Percentiles rank a stretch among this genome's conserved stretches.
Conservation (phyloP, 2,113 vertebrate species). For the Aphyosemion australe region DNA sequence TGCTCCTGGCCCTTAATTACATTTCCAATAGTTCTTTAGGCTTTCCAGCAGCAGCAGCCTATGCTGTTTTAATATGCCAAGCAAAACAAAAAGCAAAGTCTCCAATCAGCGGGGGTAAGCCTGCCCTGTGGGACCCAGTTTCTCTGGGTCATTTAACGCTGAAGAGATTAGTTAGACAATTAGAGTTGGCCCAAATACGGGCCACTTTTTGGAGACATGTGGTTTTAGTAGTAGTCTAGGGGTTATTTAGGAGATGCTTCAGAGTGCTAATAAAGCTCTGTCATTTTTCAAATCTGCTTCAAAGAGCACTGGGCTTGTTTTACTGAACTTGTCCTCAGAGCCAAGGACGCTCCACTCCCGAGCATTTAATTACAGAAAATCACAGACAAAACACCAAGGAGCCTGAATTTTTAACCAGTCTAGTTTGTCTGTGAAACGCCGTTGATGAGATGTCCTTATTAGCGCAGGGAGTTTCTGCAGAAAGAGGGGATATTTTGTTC, state of each 20-base stretch:
- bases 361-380: conserved; percentile 73
- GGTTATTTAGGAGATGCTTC: conserved; percentile 43
- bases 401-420: conserved; percentile 59
- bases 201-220: conserved; percentile 58
- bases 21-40: conserved; percentile 77
- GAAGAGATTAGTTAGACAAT: conserved; percentile 77
- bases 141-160: conserved; percentile 72
- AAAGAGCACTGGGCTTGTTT: conserved; percentile 46
- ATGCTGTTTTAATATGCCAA: conserved; percentile 68
- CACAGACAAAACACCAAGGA: conserved; percentile 56
- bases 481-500: conserved; percentile 56
- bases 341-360: conserved; percentile 62
- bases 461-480: conserved; percentile 45
- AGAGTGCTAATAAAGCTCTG: conserved; percentile 41
- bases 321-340: conserved; percentile 57
- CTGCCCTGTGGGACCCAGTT: conserved; percentile 61
- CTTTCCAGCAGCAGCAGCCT: conserved; percentile 60
- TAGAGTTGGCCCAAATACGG: conserved; percentile 70
- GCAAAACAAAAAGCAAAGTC: conserved; percentile 69
- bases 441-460: conserved; percentile 65
- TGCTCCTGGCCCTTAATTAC: conserved; percentile 77
- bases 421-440: conserved; percentile 56
- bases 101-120: conserved; percentile 64
- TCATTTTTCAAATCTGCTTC: conserved; percentile 63
- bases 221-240: conserved; percentile 38